A percentile compares a stretch with the other conserved stretches of the same genome.
Conservation (phyloP, 1,140 invertebrate genomes). For the Pentalonia nigronervosa region DNA sequence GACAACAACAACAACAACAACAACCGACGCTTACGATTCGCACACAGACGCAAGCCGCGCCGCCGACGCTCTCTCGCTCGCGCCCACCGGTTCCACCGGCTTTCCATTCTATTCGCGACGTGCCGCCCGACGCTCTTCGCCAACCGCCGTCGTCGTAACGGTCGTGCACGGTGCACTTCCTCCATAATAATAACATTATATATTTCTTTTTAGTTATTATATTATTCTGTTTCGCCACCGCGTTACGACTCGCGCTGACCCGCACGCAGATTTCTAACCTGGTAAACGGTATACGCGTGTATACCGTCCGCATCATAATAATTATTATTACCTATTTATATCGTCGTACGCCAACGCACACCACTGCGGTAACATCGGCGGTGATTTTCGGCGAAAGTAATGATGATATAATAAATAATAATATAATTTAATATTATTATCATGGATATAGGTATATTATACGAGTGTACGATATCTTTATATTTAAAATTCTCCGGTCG, state of each 20-base stretch:
- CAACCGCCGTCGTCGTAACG: neutral
- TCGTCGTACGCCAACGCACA: neutral
- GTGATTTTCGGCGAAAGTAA: conserved; percentile 15
- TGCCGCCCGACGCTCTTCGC: neutral
- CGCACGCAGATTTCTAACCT: neutral
- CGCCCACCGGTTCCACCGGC: conserved; percentile 5
- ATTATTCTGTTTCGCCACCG: neutral
- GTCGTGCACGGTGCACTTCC: neutral
- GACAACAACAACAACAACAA: neutral
- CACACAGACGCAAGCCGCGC: too few relatives aligned
- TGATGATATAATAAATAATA: conserved; percentile 2
- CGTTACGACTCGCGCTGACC: neutral
- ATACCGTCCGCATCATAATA: neutral
- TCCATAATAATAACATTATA: neutral
- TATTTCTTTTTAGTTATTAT: neutral
- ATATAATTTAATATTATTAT: neutral
- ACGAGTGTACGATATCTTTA: neutral
- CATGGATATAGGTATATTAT: neutral
- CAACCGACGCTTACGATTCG: neutral
- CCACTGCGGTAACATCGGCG: neutral
- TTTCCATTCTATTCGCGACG: conserved; percentile 8
- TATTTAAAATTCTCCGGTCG: too few relatives aligned
- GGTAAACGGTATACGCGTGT: neutral
- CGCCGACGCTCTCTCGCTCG: neutral
- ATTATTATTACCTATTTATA: neutral